These are phyloP conservation scores for Corythornis vintsioides DNA, from an alignment of 2,113 vertebrate species.

Conservation along the genomic window DNA sequence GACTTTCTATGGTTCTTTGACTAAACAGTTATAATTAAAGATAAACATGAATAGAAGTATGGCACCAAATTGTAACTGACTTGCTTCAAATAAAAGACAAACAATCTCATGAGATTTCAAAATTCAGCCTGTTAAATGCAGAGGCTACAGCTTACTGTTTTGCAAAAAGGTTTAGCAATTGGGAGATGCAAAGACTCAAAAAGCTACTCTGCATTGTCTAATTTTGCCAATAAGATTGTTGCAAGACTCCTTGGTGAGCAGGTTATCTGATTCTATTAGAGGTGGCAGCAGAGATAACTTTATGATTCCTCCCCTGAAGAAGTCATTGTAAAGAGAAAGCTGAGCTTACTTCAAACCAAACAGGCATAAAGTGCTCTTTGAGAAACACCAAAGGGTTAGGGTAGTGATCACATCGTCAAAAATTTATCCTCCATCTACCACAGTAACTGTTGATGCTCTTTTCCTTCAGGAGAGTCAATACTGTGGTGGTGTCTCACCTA, in stretches of 20 bases:
- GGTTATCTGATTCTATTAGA: neutral
- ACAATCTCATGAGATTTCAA: neutral
- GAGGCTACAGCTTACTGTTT: neutral
- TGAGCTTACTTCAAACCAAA: neutral
- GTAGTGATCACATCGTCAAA: neutral
- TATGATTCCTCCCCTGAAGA: neutral
- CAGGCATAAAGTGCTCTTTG: neutral
- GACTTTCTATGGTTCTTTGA: neutral
- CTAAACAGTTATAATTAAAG: neutral
- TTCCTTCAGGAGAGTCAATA: neutral
- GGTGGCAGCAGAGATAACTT: neutral
- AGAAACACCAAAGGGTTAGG: neutral
- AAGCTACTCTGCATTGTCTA: neutral
- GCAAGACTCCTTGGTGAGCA: neutral
- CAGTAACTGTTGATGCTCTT: neutral
- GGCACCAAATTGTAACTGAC: neutral
- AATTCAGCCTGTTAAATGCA: neutral
- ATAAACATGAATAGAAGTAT: neutral
- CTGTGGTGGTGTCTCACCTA: accelerated
- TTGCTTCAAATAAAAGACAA: neutral
- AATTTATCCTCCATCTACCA: neutral
- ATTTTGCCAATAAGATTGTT: neutral
- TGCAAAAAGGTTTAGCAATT: neutral
- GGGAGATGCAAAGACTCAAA: neutral
- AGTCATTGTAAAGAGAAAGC: neutral